Percentiles rank a stretch among this genome's conserved stretches.
Conservation (phyloP, 2,113 vertebrate species). For the Macroglossus sobrinus region DNA sequence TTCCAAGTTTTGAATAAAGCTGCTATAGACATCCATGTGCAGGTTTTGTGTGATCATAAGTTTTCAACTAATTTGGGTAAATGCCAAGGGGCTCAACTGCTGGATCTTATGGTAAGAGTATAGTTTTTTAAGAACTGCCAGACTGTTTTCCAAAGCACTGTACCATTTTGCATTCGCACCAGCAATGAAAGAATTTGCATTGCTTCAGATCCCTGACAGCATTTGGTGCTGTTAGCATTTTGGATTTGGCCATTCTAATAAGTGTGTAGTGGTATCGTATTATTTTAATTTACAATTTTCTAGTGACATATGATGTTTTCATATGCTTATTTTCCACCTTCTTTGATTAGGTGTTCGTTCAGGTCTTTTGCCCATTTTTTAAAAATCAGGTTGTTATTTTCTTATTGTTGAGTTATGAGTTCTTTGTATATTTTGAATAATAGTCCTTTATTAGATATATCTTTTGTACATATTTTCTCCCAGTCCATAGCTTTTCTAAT, state of each 20-base stretch:
- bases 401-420: not conserved
- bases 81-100: not conserved
- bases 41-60: not conserved
- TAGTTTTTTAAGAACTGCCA: not conserved
- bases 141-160: not conserved
- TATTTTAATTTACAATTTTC: not conserved
- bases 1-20: not conserved
- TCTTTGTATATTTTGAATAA: slow-evolving; percentile 4
- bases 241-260: not conserved
- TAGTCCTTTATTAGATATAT: not conserved
- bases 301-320: not conserved
- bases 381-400: not conserved
- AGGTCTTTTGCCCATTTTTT: not conserved
- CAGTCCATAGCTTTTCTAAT: not conserved
- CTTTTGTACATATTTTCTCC: not conserved
- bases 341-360: not conserved
- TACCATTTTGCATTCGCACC: not conserved
- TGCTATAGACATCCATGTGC: not conserved
- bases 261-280: not conserved
- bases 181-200: not conserved
- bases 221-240: not conserved
- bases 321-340: not conserved
- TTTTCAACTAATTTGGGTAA: not conserved
- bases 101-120: not conserved
- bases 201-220: not conserved